Percentiles rank a stretch among this genome's conserved stretches.
These are phyloP conservation scores for Mesorhabditis spiculigera DNA, from an alignment of 2,888 invertebrate species.

Conservation along the genomic window DNA sequence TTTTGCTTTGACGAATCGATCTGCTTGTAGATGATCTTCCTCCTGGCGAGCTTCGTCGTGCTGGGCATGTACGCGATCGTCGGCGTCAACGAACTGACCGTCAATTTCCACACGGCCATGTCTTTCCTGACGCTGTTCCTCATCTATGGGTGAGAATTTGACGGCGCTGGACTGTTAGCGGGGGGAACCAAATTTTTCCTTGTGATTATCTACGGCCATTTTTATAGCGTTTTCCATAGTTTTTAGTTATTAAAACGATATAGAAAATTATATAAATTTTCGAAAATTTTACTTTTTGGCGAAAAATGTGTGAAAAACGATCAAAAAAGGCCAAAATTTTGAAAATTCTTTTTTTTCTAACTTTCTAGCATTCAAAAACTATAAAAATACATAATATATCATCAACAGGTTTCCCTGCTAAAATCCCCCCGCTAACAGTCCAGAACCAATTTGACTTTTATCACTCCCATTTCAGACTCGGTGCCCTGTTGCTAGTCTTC, in stretches of 20 bases:
- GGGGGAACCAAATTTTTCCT: no score
- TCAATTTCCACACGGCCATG: slow-evolving; percentile 77
- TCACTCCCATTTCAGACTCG: slow-evolving; percentile 63
- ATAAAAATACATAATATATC: no score
- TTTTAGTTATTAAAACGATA: no score
- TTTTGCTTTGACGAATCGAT: not conserved
- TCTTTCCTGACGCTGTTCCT: slow-evolving; percentile 69
- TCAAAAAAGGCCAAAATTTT: no score
- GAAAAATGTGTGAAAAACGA: no score
- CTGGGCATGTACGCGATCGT: slow-evolving; percentile 66
- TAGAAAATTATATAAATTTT: no score
- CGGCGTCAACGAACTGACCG: slow-evolving; percentile 74
- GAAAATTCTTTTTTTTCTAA: no score
- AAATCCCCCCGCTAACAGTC: no score
- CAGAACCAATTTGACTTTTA: not conserved
- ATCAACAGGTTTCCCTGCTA: no score
- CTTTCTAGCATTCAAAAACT: no score
- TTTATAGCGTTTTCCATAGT: no score
- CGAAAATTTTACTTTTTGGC: not conserved
- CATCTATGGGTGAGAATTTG: slow-evolving; percentile 60
- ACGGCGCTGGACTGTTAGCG: not conserved
- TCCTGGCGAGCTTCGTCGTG: slow-evolving; percentile 62
- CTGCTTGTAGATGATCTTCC: slow-evolving; percentile 31
- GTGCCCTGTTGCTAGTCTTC: slow-evolving; percentile 73
- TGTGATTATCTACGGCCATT: no score